These are phyloP conservation scores for Calliphora vomitoria DNA, from an alignment of 2,888 invertebrate species.

Conservation along the genomic window DNA sequence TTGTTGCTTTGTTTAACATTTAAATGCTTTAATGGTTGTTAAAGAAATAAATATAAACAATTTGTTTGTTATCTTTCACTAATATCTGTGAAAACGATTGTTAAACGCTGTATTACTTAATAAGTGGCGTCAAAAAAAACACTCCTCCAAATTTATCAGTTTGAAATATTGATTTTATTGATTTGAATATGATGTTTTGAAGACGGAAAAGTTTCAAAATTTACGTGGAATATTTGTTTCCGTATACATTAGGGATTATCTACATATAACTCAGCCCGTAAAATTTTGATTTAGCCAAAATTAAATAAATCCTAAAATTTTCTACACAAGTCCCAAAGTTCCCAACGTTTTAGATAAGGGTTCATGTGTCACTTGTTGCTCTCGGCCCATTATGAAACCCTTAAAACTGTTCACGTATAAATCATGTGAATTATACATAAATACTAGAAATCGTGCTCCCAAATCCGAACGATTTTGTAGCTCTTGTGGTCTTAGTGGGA, in stretches of 20 bases:
- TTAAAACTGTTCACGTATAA: no score
- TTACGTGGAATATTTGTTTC: background rate
- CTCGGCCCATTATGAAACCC: no score
- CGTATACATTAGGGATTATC: background rate
- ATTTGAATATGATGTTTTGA: background rate
- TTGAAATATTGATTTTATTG: slow-evolving; percentile 7
- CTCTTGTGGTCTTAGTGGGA: no score
- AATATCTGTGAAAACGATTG: background rate
- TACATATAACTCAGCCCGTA: no score
- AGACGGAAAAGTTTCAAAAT: background rate
- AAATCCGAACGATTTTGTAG: no score
- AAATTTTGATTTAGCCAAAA: no score
- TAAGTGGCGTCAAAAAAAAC: background rate
- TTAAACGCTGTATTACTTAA: background rate
- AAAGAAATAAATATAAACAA: background rate
- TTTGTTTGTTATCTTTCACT: background rate
- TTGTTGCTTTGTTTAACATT: background rate
- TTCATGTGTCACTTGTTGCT: no score
- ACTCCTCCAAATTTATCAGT: background rate
- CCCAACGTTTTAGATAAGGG: no score
- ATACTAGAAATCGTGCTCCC: no score
- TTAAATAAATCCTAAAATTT: no score
- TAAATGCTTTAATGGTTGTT: background rate
- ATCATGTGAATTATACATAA: no score
- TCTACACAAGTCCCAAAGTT: no score